Base-by-base conservation (phyloP, 2,797 vertebrate genomes). In the Emys orbicularis region DNA sequence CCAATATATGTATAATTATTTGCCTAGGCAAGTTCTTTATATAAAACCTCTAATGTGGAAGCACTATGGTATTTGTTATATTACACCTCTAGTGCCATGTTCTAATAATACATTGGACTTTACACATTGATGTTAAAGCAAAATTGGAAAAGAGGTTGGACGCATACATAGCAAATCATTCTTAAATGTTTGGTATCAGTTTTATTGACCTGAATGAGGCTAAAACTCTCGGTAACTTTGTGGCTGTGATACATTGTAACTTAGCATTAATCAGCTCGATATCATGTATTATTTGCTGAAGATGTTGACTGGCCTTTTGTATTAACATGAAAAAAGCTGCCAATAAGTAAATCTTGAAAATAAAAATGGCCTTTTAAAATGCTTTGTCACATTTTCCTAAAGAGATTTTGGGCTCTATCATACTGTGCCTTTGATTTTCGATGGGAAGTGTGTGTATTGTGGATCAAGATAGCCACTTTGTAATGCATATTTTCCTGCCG, bases 81-180 rank as follows among this genome's bases (percentile, higher is more conserved):
- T 47, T 86, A 18, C 90, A 90, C 93, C 95, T 95, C 91, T 93
- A 86, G 94, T 97, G 96, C 97, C 96, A 83, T 95, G 84, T 37
- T 89, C 31, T 7, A 90, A 82, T 90, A 85, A 13, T 1, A 27
- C 87, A 37, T 95, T 94, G 86, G 89, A 89, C 41, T 91, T 95
- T 87, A 95, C 92, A n/a, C 0, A 0, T 25, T 87, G 94, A 91
- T 50, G 29, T 87, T 82, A 81, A 87, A 95, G 72, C 8, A 2
- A 52, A 91, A 96, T 72, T 57, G 89, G 89, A 94, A 87, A 65
- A n/a, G 12, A 21, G 87, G 84, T 89, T 56, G 87, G 96, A 97
- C 77, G 76, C 0, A 0, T 68, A 89, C 47, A 25, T 41, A 34
- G 68, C 59, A 34, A 3, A 53, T 79, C 2, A 3, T 41, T n/a